Base-by-base conservation (phyloP, 2,888 invertebrate genomes). In the Caenorhabditis macrosperma region DNA sequence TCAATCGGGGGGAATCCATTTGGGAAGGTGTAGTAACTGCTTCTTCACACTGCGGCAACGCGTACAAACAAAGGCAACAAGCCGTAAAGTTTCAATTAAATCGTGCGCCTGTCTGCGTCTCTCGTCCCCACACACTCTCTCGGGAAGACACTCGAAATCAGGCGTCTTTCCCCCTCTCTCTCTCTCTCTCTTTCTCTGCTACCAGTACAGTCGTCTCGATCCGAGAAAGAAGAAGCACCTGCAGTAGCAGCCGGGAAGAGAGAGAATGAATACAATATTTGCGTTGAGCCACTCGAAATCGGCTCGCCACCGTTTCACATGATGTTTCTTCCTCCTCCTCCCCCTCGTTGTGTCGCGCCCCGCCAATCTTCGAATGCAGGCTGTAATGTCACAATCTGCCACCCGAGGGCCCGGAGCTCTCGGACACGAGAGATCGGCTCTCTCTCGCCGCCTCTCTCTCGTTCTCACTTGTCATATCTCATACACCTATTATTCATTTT, bases 401-500 rank as follows among this genome's bases (percentile, higher is more conserved):
- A 15, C n/a, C 10, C 10, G 50, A 24, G 22, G 50, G 26, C 46
- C 33, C n/a, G n/a, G n/a, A n/a, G n/a, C n/a, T n/a, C n/a, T 66
- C 50, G 46, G 44, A 44, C 17, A 44, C 30, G 30, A 46, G 15
- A 50, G 52, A 10, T 33, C 20, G 38, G 55, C 15, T 22, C 28
- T n/a, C 33, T 9, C 2, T 67, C 41, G 20, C 74, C 17, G 7
- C 30, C 60, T 52, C 44, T 22, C 24, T 17, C 48, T 44, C 15
- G 7, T n/a, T n/a, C 33, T 35, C 66, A 63, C 67, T 68, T 55
- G 66, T 67, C 55, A 63, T 60, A 69, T 78, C 78, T 72, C 72
- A 64, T 66, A 63, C n/a, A n/a, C 64, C 66, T 60, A 69, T 78
- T 64, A 69, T 69, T 78, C 71, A 60, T 59, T 69, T 59, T 78